A percentile compares a stretch with the other conserved stretches of the same genome.
Evolutionary conservation across 2,113 vertebrate species (phyloP).

Genomic region (Hydrolagus affinis): DNA sequence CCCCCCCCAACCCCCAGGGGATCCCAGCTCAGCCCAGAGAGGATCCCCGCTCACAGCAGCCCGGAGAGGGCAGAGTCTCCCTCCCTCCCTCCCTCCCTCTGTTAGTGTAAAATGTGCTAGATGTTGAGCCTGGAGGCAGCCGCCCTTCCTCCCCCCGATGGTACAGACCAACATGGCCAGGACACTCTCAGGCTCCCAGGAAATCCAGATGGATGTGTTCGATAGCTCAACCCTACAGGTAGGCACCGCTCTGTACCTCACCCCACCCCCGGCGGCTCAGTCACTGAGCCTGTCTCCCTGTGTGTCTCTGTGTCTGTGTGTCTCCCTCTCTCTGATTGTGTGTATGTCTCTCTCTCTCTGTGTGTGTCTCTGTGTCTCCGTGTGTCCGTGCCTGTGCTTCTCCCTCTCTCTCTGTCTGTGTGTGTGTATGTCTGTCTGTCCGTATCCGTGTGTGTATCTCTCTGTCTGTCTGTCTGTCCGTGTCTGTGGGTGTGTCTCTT

Average conservation of each 20-base stretch:
- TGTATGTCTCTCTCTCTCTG: neutral
- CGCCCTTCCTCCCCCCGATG: slow-evolving; percentile 55
- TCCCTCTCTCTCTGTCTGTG: too few relatives aligned
- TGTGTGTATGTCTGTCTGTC: too few relatives aligned
- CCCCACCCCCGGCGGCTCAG: too few relatives aligned
- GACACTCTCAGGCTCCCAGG: slow-evolving; percentile 89
- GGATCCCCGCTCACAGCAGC: too few relatives aligned
- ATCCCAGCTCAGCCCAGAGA: too few relatives aligned
- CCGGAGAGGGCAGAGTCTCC: too few relatives aligned
- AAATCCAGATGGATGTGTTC: slow-evolving; percentile 96
- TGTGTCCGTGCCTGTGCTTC: too few relatives aligned
- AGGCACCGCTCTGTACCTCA: slow-evolving; percentile 42
- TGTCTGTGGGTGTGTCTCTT: neutral
- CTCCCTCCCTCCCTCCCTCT: slow-evolving; percentile 8
- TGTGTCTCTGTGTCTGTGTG: neutral
- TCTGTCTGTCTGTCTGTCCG: neutral
- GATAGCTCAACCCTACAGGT: slow-evolving; percentile 83
- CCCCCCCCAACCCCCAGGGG: too few relatives aligned
- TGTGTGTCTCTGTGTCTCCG: neutral
- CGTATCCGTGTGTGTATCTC: too few relatives aligned
- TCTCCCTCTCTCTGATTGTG: neutral
- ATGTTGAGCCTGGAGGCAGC: slow-evolving; percentile 38
- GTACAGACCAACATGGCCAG: slow-evolving; percentile 97
- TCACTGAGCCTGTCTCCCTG: neutral
- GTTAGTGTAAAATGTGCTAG: slow-evolving; percentile 43